These are phyloP conservation scores for Arnoldichthys spilopterus DNA, from an alignment of 2,797 vertebrate genomes.

Conservation along the genomic window DNA sequence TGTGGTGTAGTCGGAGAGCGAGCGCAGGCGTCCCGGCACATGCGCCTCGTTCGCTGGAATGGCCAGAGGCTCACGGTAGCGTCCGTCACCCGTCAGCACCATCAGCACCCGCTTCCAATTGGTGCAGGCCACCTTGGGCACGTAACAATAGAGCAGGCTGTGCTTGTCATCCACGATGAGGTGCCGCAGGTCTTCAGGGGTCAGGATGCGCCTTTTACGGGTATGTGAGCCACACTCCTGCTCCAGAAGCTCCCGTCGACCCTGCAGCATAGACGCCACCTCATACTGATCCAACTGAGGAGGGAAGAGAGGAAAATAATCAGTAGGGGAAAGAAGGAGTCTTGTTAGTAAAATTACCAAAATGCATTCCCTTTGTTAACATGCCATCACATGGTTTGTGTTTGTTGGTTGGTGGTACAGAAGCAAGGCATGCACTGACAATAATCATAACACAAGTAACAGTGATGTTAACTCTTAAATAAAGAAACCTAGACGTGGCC, in stretches of 20 bases:
- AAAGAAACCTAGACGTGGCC: no score
- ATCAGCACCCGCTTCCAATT: conserved; percentile 97
- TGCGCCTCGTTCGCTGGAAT: conserved; percentile 94
- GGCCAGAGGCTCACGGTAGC: conserved; percentile 81
- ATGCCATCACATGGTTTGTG: no score
- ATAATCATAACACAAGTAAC: no score
- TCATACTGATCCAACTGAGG: conserved; percentile 70
- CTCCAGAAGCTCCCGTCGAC: conserved; percentile 84
- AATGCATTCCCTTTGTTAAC: no score
- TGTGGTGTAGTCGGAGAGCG: conserved; percentile 85
- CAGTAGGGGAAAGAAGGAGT: no score
- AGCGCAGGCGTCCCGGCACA: conserved; percentile 83
- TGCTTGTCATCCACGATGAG: conserved; percentile 93
- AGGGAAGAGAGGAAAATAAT: background rate
- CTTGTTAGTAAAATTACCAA: no score
- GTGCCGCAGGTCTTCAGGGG: conserved; percentile 88
- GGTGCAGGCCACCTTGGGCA: conserved; percentile 97
- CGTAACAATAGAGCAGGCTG: conserved; percentile 95
- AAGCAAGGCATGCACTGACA: no score
- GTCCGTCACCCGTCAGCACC: conserved; percentile 86
- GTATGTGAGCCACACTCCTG: conserved; percentile 83
- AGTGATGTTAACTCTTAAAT: no score
- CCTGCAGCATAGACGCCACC: conserved; percentile 80
- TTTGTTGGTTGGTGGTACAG: no score
- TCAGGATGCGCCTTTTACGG: conserved; percentile 85